phyloP scores from a whole-genome alignment of 2,113 vertebrate species.

The Loxodonta africana region DNA sequence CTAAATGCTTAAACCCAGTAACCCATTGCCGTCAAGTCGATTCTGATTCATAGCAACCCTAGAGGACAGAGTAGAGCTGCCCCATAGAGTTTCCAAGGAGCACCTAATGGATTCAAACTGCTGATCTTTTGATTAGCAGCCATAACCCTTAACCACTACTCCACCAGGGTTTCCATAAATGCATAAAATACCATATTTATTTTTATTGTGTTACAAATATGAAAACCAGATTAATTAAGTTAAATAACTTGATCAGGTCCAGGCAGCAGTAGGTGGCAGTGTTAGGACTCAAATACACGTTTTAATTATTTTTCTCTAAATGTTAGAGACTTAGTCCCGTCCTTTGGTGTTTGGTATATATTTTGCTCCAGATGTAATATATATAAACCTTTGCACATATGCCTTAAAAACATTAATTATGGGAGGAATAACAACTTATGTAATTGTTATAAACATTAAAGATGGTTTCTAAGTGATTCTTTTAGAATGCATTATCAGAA shows the following conservation, averaged over 20 bases:
- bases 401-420: background rate
- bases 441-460: background rate
- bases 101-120: too few relatives aligned
- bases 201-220: background rate
- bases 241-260: background rate
- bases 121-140: too few relatives aligned
- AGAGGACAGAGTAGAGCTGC: too few relatives aligned
- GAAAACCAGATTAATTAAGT: background rate
- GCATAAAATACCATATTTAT: background rate
- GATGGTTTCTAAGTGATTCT: background rate
- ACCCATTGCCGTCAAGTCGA: too few relatives aligned
- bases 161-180: background rate
- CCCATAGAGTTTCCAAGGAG: too few relatives aligned
- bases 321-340: background rate
- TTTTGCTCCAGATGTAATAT: background rate
- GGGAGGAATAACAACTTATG: background rate
- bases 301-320: background rate
- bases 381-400: background rate
- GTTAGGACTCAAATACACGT: background rate
- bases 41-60: too few relatives aligned
- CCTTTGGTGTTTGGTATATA: background rate
- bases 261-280: background rate
- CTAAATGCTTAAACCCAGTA: background rate
- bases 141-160: too few relatives aligned
- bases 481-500: background rate